A percentile compares a stretch with the other conserved stretches of the same genome.
Conservation (phyloP, 2,888 invertebrate genomes). For the Actias luna region DNA sequence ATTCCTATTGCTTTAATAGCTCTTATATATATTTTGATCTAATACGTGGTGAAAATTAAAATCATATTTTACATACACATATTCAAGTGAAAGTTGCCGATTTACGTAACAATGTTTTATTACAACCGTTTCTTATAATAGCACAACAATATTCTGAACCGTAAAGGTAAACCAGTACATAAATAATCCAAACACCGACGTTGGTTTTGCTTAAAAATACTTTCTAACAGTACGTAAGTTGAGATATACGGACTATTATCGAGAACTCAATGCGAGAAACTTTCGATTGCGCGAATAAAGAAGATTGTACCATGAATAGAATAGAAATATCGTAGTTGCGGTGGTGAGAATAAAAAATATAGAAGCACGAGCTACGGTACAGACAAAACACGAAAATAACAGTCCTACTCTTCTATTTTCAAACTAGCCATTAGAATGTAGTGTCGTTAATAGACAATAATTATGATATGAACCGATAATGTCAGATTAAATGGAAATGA, state of each 20-base stretch:
- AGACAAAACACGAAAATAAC: slow-evolving; percentile 42
- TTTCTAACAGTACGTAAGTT: slow-evolving; percentile 56
- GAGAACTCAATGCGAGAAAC: slow-evolving; percentile 41
- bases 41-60: neutral
- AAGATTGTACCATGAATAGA: slow-evolving; percentile 47
- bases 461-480: slow-evolving; percentile 24
- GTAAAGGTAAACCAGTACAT: slow-evolving; percentile 32
- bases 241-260: slow-evolving; percentile 48
- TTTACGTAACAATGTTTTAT: slow-evolving; percentile 27
- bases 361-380: slow-evolving; percentile 41
- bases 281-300: slow-evolving; percentile 41
- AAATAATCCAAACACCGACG: slow-evolving; percentile 36
- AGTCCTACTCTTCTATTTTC: slow-evolving; percentile 22
- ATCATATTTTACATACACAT: slow-evolving; percentile 6
- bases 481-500: neutral
- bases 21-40: neutral
- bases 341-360: slow-evolving; percentile 40
- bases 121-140: slow-evolving; percentile 30
- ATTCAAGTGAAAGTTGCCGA: slow-evolving; percentile 35
- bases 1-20: neutral
- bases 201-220: slow-evolving; percentile 45
- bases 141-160: slow-evolving; percentile 33
- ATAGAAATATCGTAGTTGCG: slow-evolving; percentile 42
- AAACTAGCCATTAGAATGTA: slow-evolving; percentile 9
- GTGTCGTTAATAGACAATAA: slow-evolving; percentile 16